Base-by-base conservation (phyloP, 1,140 invertebrate genomes). In the Drosophila sucinea region DNA sequence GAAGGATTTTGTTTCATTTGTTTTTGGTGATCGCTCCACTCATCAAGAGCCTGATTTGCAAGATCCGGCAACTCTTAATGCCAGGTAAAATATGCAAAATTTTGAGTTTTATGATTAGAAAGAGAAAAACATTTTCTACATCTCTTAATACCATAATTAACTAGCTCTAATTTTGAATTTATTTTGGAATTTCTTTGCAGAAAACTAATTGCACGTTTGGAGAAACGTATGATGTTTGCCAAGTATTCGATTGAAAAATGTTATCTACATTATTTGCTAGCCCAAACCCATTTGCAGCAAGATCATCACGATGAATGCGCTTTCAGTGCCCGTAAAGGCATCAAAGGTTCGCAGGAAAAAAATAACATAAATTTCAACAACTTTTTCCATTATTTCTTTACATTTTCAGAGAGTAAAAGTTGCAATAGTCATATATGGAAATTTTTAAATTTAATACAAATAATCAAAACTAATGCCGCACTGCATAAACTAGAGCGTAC, bases 211-310 rank as follows among this genome's bases (percentile, higher is more conserved):
- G 25, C 70, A 0, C 77, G 81, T 1, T 47, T 92, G 6, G 91
- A 92, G 27, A 74, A 62, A 11, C 80, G 91, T 0, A 77, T 91
- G 60, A 33, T 63, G 1, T 92, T 89, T 73, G 75, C 91, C 3
- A 82, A 81, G 47, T 91, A 83, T 57, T 66, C 83, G 0, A 91
- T 92, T 5, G 91, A 92, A 6, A 91, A 89, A 25, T 91, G 83
- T 10, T 92, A 92, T 60, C 25, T 92, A 0, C 25, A 73, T 10
- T 77, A 91, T 17, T 75, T 90, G 57, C 77, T 90, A 7, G 79
- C 90, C 0, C 56, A 68, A 1, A 17, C 66, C 2, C 83, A 90
- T 25, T 65, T 92, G 25, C 51, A 69, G 0, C 80, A 90, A 27
- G 60, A 77, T 57, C 81, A 77, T 4, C 81, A 87, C 10, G 84